These are phyloP conservation scores for Siniperca scherzeri DNA, from an alignment of 2,797 vertebrate species.

Conservation along the genomic window DNA sequence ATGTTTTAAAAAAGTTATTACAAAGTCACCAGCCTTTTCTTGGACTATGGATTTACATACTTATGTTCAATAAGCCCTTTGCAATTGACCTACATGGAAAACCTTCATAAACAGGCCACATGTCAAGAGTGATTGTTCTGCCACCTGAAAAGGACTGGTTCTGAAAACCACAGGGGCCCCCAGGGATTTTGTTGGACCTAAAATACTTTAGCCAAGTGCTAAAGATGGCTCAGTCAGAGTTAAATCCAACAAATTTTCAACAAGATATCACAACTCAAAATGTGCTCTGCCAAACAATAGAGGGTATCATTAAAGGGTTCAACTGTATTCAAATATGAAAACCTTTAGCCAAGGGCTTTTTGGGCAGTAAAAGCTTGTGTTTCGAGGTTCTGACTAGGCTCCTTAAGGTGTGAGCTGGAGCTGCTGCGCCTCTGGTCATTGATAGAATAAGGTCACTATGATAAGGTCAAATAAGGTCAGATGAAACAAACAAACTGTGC, in stretches of 20 bases:
- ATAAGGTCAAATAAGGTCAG: not conserved
- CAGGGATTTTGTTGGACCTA: too few species aligned
- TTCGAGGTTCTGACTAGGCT: not conserved
- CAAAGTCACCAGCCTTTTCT: too few species aligned
- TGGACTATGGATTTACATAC: not conserved
- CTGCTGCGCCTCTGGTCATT: slow-evolving; percentile 4
- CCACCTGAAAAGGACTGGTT: too few species aligned
- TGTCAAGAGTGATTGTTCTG: too few species aligned
- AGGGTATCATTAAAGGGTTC: not conserved
- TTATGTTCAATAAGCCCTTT: not conserved
- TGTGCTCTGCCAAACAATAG: not conserved
- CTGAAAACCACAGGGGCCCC: too few species aligned
- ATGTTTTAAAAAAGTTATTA: too few species aligned
- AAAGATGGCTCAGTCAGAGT: not conserved
- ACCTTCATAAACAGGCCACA: too few species aligned
- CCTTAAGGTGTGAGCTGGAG: slow-evolving; percentile 2
- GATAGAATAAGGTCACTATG: slow-evolving; percentile 43
- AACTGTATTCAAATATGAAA: slow-evolving; percentile 5
- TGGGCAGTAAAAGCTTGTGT: not conserved
- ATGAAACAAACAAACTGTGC: not conserved
- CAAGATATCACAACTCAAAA: not conserved
- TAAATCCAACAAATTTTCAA: not conserved
- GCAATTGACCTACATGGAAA: not conserved
- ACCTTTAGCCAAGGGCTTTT: not conserved
- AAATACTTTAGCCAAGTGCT: too few species aligned